phyloP scores from a whole-genome alignment of 1,140 invertebrate genomes.

The Mya arenaria region DNA sequence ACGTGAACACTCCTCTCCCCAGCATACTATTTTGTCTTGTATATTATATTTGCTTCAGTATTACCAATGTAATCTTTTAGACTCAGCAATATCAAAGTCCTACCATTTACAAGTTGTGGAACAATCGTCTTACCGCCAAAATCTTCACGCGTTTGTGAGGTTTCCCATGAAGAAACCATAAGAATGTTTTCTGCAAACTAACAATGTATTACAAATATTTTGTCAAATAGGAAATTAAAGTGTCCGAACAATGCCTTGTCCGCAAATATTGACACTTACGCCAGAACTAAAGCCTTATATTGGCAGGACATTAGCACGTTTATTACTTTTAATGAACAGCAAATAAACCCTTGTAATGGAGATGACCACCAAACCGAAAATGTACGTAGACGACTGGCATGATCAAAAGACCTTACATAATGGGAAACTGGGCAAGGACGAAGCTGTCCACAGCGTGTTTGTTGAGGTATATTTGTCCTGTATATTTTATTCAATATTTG shows the following conservation, averaged over 20 bases:
- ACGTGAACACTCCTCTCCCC: too few species aligned
- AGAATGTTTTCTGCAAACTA: too few species aligned
- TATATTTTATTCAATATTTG: slow-evolving; percentile 45
- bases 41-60: too few species aligned
- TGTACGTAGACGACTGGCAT: neutral
- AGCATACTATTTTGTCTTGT: too few species aligned
- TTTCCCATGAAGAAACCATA: too few species aligned
- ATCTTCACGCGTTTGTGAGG: too few species aligned
- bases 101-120: too few species aligned
- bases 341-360: slow-evolving; percentile 39
- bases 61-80: too few species aligned
- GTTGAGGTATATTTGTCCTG: slow-evolving; percentile 33
- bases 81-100: too few species aligned
- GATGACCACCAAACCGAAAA: neutral
- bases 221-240: slow-evolving; percentile 39
- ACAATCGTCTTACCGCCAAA: too few species aligned
- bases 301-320: slow-evolving; percentile 40
- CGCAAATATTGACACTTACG: slow-evolving; percentile 34
- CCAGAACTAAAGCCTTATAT: slow-evolving; percentile 27
- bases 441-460: slow-evolving; percentile 14
- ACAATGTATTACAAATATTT: too few species aligned
- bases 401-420: neutral
- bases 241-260: slow-evolving; percentile 23
- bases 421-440: neutral
- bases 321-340: slow-evolving; percentile 34